phyloP scores from a whole-genome alignment of 1,140 invertebrate species.

The Atta cephalotes region DNA sequence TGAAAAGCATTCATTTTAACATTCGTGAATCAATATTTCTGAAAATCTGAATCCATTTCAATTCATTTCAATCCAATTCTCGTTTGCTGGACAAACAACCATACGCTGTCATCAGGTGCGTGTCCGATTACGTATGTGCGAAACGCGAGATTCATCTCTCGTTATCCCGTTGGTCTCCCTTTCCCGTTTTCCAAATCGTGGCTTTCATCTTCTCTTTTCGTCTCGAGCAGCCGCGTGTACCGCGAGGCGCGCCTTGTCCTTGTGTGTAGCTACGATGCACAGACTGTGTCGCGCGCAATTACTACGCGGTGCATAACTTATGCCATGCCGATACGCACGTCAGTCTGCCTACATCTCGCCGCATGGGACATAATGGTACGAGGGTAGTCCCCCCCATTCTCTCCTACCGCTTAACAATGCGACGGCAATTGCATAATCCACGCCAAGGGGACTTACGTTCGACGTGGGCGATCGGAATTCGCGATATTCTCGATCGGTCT shows the following conservation, averaged over 20 bases:
- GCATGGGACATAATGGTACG: conserved; percentile 39
- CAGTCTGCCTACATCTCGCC: conserved; percentile 13
- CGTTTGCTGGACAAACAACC: too few relatives aligned
- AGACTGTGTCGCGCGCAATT: conserved; percentile 59
- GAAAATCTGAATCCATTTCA: too few relatives aligned
- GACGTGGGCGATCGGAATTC: conserved; percentile 40
- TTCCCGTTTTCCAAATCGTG: not conserved
- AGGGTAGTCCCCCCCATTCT: not conserved
- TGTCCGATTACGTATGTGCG: conserved; percentile 5
- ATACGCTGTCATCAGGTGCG: not conserved
- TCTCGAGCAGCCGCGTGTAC: not conserved
- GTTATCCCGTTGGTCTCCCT: not conserved
- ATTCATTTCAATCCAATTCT: too few relatives aligned
- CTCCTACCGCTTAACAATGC: not conserved
- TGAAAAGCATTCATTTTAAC: too few relatives aligned
- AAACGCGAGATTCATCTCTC: conserved; percentile 3
- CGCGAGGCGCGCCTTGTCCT: conserved; percentile 72
- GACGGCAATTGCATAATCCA: conserved; percentile 33
- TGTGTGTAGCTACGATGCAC: conserved; percentile 47
- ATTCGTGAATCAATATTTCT: too few relatives aligned
- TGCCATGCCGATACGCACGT: not conserved
- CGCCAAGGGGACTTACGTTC: not conserved
- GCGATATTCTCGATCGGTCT: not conserved
- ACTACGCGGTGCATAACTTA: conserved; percentile 61
- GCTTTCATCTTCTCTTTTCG: conserved; percentile 13